Percentiles rank a stretch among this genome's conserved stretches.
These are phyloP conservation scores for Rynchops niger DNA, from an alignment of 2,113 vertebrate species.

Conservation along the genomic window DNA sequence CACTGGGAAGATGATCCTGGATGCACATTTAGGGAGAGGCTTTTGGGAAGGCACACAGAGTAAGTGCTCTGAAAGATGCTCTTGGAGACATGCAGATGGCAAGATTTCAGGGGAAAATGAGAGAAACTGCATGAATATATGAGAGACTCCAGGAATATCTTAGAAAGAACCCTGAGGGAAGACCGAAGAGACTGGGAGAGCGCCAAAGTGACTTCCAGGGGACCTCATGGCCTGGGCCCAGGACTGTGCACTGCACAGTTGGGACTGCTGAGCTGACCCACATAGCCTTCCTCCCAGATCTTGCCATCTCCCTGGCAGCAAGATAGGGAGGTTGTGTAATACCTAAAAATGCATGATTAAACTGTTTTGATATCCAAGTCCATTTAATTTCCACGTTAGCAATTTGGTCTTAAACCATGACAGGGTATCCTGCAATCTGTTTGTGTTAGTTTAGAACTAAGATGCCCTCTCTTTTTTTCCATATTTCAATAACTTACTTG, in stretches of 20 bases:
- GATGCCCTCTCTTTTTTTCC: not conserved
- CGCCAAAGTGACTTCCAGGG: not conserved
- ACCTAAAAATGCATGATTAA: not conserved
- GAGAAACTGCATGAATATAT: not conserved
- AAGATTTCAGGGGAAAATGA: not conserved
- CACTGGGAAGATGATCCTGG: accelerated
- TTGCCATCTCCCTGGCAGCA: not conserved
- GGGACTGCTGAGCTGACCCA: not conserved
- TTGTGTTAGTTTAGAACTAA: not conserved
- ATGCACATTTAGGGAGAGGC: not conserved
- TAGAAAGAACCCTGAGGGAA: not conserved
- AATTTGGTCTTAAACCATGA: not conserved
- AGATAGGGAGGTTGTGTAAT: not conserved
- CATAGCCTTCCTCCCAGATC: not conserved
- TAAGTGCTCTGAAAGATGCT: not conserved
- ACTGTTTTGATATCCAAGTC: not conserved
- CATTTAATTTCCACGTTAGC: not conserved
- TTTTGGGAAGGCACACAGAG: not conserved
- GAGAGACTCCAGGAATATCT: not conserved
- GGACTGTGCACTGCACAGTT: not conserved
- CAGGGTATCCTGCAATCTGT: not conserved
- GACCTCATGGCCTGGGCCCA: not conserved
- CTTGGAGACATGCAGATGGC: not conserved
- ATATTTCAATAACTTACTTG: not conserved
- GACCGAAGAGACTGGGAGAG: not conserved